Evolutionary conservation across 2,888 invertebrate genomes (phyloP).

Genomic region (Heliconius sara): DNA sequence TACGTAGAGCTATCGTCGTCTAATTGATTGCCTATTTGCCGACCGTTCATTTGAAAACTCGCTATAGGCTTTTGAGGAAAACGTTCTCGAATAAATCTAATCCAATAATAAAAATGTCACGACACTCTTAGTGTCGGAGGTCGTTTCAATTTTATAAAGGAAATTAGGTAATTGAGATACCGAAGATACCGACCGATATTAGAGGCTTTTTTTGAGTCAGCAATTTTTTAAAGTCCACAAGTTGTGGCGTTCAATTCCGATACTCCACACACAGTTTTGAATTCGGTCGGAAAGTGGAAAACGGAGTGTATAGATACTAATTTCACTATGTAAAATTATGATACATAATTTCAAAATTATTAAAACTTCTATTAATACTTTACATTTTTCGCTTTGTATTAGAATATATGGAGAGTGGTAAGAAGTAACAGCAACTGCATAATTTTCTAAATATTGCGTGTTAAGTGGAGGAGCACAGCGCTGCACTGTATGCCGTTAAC

Average conservation of each 20-base stretch:
- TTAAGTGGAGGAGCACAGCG: background rate
- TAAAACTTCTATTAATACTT: no score
- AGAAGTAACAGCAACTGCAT: no score
- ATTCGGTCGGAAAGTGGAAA: no score
- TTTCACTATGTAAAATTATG: no score
- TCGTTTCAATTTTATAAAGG: background rate
- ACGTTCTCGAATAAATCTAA: constrained; percentile 19
- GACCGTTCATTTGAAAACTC: constrained; percentile 27
- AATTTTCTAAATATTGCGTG: background rate
- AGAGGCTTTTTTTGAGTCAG: background rate
- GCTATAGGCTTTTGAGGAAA: constrained; percentile 19
- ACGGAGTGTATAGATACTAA: no score
- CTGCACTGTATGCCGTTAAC: no score
- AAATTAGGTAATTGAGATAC: background rate
- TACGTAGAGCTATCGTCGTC: constrained; percentile 22
- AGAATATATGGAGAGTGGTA: no score
- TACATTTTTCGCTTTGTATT: no score
- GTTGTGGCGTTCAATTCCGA: background rate
- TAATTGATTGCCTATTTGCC: constrained; percentile 30
- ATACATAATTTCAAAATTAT: no score
- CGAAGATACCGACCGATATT: no score
- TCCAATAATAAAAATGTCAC: constrained; percentile 22
- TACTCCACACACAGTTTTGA: background rate
- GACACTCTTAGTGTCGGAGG: constrained; percentile 1
- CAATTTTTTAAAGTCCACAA: background rate